Evolutionary conservation across 2,113 vertebrate genomes (phyloP), one percentile per base, ranked within the genome.

Genomic region (Paramormyrops kingsleyae): DNA sequence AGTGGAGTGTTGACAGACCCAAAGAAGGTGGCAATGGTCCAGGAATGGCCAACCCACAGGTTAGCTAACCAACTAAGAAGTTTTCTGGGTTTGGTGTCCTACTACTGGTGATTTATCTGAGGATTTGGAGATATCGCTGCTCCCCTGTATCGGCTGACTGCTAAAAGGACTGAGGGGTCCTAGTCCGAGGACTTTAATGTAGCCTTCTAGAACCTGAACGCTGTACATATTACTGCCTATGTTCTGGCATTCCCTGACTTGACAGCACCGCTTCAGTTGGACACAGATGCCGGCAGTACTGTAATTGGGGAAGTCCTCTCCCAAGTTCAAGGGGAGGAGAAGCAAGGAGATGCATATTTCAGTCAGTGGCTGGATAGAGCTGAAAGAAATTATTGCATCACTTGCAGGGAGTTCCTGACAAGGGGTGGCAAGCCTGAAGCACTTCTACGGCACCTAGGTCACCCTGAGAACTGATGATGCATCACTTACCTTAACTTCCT

Each of bases 401-500:
- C 47, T 46, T 8, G 13, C 2, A 47, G n/a, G 10, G 84, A 86
- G 47, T 27, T 87, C 5, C 17, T 50, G 44, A n/a, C 84, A 31
- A 19, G 3, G 31, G 5, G 10, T 31, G 3, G n/a, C 49, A 17
- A 46, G 8, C 19, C 44, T 27, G 84, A 47, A n/a, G 42, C 44
- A 47, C 24, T n/a, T 88, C 1, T 62, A 53, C 5, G 21, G 39
- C 5, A 27, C 17, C 6, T 39, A 50, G 2, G 31, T 88, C 50
- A 27, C 52, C 6, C 49, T 80, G 21, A 6, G 47, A 0, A 50
- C 62, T 21, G 90, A 89, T 31, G 50, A 89, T 3, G 70, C 52
- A 3, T 52, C 52, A 1, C 77, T 91, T 35, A 50, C 74, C 42
- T 91, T 4, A 88, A 44, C 44, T 90, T 91, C 21, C 59, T 42